Base-by-base conservation (phyloP, 2,113 vertebrate genomes). In the Cavia porcellus region DNA sequence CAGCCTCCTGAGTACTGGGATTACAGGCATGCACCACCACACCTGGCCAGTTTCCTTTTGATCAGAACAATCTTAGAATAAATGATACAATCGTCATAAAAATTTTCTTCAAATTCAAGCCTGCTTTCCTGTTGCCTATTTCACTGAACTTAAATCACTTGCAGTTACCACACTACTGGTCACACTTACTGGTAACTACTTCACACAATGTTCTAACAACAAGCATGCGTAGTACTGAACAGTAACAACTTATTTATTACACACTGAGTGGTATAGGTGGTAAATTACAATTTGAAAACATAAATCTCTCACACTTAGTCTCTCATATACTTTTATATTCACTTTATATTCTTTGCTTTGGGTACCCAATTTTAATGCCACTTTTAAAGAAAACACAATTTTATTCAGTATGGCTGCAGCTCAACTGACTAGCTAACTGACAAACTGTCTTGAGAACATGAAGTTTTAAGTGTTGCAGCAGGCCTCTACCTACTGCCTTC, bases 311-410 rank as follows among this genome's bases (percentile, higher is more conserved):
- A 80, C 83, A 10, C 7, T 86, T 57, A 79, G 57, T 59, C 57
- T 68, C 64, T 32, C 30, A 35, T 7, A 15, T 68, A 68, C 64
- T 68, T 68, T 12, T 59, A 59, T 59, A 59, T 59, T 59, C 55
- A 57, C 55, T 96, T 90, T 90, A 11, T 7, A 59, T 17, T 89
- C 85, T 97, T 89, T 93, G 35, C 47, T 90, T 64, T 90, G 80
- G 57, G 57, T 45, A 66, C 17, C 86, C 80, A 89, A 94, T 42
- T 66, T 91, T 95, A 47, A 74, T 61, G 17, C 14, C 52, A 90
- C 19, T 57, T 90, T 92, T 94, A 84, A 95, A 77, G n/a, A 45
- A 94, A 94, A 94, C n/a, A 89, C 15, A 80, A 57, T 84, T 80
- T 86, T 90, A 38, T 2, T 89, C 19, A 52, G 10, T 2, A 55